phyloP scores from a whole-genome alignment of 2,888 invertebrate species.

The Cyclophora punctaria region DNA sequence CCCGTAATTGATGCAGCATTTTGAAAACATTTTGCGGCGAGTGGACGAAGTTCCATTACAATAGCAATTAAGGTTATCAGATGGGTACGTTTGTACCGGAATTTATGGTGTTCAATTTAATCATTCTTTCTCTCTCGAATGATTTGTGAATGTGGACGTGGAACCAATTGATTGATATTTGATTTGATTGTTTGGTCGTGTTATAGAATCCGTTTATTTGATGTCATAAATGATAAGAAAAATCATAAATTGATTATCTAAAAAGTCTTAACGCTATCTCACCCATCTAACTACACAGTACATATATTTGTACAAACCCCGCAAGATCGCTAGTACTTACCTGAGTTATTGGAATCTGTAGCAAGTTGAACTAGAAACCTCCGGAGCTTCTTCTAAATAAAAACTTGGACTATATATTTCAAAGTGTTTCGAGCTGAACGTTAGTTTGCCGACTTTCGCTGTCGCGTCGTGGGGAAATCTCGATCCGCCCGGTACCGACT shows the following conservation, averaged over 20 bases:
- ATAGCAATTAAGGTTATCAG: slow-evolving; percentile 22
- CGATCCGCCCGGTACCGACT: slow-evolving; percentile 7
- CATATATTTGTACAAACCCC: no score
- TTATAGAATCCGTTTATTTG: no score
- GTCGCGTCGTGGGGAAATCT: slow-evolving; percentile 9
- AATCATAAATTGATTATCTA: no score
- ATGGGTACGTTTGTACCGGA: slow-evolving; percentile 9
- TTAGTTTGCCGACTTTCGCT: slow-evolving; percentile 7
- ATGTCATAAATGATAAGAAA: no score
- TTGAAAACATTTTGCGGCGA: slow-evolving; percentile 26
- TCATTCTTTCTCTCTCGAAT: slow-evolving; percentile 14
- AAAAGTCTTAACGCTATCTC: no score
- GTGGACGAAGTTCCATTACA: slow-evolving; percentile 24
- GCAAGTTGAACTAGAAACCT: background rate
- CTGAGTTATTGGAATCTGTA: background rate
- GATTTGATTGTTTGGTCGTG: slow-evolving; percentile 5
- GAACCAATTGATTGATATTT: no score
- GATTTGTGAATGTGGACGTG: slow-evolving; percentile 8
- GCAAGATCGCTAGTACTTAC: background rate
- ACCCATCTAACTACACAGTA: no score
- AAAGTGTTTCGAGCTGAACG: slow-evolving; percentile 6
- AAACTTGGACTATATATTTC: slow-evolving; percentile 9
- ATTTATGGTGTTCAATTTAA: slow-evolving; percentile 17
- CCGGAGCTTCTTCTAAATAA: slow-evolving; percentile 2
- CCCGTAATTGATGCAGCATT: slow-evolving; percentile 25